A percentile compares a stretch with the other conserved stretches of the same genome.
phyloP scores from a whole-genome alignment of 1,140 invertebrate genomes.

The Melitaea cinxia region DNA sequence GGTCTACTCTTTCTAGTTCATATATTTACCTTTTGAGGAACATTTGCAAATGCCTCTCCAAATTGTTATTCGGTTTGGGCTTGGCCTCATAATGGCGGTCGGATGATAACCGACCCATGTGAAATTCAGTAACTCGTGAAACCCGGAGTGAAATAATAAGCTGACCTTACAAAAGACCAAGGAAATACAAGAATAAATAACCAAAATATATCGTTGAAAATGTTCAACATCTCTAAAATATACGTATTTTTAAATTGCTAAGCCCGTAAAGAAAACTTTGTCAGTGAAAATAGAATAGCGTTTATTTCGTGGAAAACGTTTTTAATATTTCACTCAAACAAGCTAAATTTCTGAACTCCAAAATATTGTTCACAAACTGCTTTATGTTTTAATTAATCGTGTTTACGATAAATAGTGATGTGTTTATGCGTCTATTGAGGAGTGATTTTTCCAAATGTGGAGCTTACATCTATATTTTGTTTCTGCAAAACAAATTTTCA shows the following conservation, averaged over 20 bases:
- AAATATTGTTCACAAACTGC: neutral
- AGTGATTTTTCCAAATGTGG: no score
- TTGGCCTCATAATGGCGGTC: no score
- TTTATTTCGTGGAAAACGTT: slow-evolving; percentile 22
- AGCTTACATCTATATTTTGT: no score
- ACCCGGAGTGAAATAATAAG: neutral
- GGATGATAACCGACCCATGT: no score
- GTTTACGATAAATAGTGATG: neutral
- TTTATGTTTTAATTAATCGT: slow-evolving; percentile 1
- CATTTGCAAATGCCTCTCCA: no score
- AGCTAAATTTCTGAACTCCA: neutral
- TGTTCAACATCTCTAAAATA: slow-evolving; percentile 19
- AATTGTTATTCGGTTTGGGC: no score
- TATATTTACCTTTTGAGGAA: no score
- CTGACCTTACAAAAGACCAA: neutral
- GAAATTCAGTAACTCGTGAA: neutral
- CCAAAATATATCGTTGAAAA: slow-evolving; percentile 18
- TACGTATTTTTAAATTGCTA: slow-evolving; percentile 31
- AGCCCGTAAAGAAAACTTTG: slow-evolving; percentile 23
- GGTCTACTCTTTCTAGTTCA: no score
- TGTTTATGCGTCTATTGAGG: no score
- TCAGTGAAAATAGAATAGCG: slow-evolving; percentile 23
- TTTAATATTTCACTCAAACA: slow-evolving; percentile 9
- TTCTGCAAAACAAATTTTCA: no score
- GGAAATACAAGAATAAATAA: neutral